Base-by-base conservation (phyloP, 2,113 vertebrate species). In the Cochlearius cochlearius region DNA sequence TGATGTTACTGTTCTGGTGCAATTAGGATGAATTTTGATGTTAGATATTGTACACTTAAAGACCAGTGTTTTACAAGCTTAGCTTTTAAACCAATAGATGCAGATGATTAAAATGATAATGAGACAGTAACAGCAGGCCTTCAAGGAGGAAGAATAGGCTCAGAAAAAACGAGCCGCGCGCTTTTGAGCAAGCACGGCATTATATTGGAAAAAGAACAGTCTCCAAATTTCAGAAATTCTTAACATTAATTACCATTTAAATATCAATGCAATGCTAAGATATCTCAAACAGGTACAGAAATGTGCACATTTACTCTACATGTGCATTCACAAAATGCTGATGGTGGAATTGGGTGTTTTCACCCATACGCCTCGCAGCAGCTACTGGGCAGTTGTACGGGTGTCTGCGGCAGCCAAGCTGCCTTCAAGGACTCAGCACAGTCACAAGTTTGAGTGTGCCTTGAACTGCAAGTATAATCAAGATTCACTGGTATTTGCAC, bases 131-230 rank as follows among this genome's bases (percentile, higher is more conserved):
- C 43, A 79, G 12, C 19, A 76, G 38, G 10, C 23, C 49, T 93
- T 90, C 49, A 53, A 62, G 29, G 20, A 59, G 10, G 27, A 92
- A 72, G 67, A 75, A n/a, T 1, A 43, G 5, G 10, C 58, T 63
- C 25, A 53, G 25, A 38, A 83, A 75, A 68, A 64, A 50, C 6
- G 2, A 32, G 2, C 18, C 0, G 0, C 11, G 11, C 29, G 29
- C 10, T 55, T 81, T 56, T 49, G 47, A 53, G 58, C 12, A 50
- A 43, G n/a, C 9, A 52, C 23, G 27, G 3, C 20, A 22, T 6
- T 62, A 12, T 22, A 39, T 50, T n/a, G 66, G 17, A 49, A 59
- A 90, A 86, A 50, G 9, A 53, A 63, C 3, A 9, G 3, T 53
- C 75, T 77, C 22, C 11, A 80, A n/a, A 64, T 73, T 75, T 79